These are phyloP conservation scores for Chaetodon trifasciatus DNA, from an alignment of 2,797 vertebrate species.

Conservation along the genomic window DNA sequence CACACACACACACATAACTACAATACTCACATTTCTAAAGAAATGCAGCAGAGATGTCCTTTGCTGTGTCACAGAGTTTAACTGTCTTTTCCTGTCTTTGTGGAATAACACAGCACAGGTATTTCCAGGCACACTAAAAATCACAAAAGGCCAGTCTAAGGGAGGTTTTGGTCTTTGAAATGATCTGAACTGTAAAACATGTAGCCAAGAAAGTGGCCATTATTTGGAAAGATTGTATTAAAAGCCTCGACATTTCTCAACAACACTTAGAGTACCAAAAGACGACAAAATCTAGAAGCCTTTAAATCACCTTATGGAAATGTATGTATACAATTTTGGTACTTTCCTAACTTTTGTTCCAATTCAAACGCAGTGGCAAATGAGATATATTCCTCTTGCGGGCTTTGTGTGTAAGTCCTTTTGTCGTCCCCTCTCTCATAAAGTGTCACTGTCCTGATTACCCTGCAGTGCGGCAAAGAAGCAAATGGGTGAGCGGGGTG, in stretches of 20 bases:
- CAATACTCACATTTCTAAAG: conserved; percentile 3
- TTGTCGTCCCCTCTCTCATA: conserved; percentile 82
- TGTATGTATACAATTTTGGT: conserved; percentile 76
- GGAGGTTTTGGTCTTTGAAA: conserved; percentile 3
- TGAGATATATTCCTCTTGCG: conserved; percentile 73
- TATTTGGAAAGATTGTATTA: conserved; percentile 56
- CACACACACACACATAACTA: background rate
- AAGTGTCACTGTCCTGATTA: conserved; percentile 86
- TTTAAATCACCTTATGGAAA: conserved; percentile 67
- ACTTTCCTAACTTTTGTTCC: conserved; percentile 73
- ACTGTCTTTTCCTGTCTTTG: background rate
- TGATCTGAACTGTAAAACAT: background rate
- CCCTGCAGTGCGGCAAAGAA: conserved; percentile 79
- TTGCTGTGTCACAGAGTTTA: conserved; percentile 12
- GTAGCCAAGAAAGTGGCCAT: background rate
- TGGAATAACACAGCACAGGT: background rate
- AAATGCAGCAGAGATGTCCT: conserved; percentile 30
- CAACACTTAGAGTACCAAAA: conserved; percentile 35
- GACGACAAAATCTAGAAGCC: conserved; percentile 33
- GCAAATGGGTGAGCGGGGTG: conserved; percentile 71
- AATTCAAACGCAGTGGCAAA: conserved; percentile 74
- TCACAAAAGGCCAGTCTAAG: background rate
- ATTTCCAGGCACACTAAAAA: conserved; percentile 9
- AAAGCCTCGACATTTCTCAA: conserved; percentile 54
- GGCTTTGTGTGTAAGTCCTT: conserved; percentile 82